A percentile compares a stretch with the other conserved stretches of the same genome.
These are phyloP conservation scores for Harpegnathos saltator DNA, from an alignment of 1,140 invertebrate species.

Conservation along the genomic window DNA sequence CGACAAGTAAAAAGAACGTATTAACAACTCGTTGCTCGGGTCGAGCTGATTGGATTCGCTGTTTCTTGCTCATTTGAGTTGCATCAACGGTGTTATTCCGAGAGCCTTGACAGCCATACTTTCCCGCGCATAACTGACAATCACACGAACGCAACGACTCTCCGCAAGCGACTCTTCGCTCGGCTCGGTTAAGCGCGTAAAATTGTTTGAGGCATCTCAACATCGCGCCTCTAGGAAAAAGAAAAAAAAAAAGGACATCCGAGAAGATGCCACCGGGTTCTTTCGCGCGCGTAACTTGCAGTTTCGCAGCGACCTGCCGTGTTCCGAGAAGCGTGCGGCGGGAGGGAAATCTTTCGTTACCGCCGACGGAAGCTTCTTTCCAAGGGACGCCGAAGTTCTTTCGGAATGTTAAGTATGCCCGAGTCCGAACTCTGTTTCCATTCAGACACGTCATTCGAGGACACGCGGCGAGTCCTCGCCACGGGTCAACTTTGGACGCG, in stretches of 20 bases:
- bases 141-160: background rate
- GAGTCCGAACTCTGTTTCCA: background rate
- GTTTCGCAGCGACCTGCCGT: background rate
- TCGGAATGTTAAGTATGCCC: background rate
- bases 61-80: background rate
- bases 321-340: background rate
- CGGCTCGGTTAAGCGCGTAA: background rate
- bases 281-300: conserved; percentile 1
- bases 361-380: background rate
- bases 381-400: background rate
- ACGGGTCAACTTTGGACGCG: background rate
- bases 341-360: background rate
- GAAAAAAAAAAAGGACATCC: too few species aligned
- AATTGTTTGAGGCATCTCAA: conserved; percentile 21
- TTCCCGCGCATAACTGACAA: conserved; percentile 35
- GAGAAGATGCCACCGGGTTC: background rate
- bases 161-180: conserved; percentile 1
- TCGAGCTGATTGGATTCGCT: background rate
- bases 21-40: background rate
- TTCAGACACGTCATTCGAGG: background rate
- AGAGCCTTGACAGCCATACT: conserved; percentile 40
- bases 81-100: background rate
- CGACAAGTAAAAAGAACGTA: background rate
- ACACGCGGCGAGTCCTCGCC: background rate
- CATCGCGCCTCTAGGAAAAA: background rate